These are phyloP conservation scores for Eupithecia vulgata DNA, from an alignment of 2,888 invertebrate species.

Conservation along the genomic window DNA sequence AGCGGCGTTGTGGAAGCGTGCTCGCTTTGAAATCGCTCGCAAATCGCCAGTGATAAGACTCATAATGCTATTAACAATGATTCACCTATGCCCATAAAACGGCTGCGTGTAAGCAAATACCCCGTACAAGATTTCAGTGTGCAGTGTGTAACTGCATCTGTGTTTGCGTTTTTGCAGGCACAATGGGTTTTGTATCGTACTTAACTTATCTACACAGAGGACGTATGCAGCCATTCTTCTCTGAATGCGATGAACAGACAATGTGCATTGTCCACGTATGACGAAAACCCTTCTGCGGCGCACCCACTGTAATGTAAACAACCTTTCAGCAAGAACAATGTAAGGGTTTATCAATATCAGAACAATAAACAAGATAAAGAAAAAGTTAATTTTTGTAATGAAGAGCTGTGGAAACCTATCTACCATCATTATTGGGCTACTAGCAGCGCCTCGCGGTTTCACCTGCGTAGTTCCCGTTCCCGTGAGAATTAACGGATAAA, in stretches of 20 bases:
- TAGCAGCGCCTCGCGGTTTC: too few species aligned
- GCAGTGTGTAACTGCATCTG: constrained; percentile 47
- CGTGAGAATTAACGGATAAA: too few species aligned
- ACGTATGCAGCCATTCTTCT: constrained; percentile 66
- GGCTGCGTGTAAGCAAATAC: constrained; percentile 29
- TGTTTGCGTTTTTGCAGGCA: constrained; percentile 58
- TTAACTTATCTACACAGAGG: constrained; percentile 48
- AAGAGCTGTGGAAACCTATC: not conserved
- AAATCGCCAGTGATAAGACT: too few species aligned
- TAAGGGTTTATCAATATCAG: not conserved
- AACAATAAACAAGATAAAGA: not conserved
- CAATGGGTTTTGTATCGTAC: constrained; percentile 65
- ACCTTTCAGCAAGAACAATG: not conserved
- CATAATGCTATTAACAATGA: constrained; percentile 17
- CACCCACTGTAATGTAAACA: constrained; percentile 13
- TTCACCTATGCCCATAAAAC: constrained; percentile 21
- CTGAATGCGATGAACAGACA: constrained; percentile 66
- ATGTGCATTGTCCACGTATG: constrained; percentile 72
- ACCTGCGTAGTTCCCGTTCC: too few species aligned
- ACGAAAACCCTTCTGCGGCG: constrained; percentile 53
- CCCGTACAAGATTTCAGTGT: constrained; percentile 36
- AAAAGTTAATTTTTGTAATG: not conserved
- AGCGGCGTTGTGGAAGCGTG: too few species aligned
- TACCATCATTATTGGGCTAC: not conserved
- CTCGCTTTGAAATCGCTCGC: too few species aligned